A percentile compares a stretch with the other conserved stretches of the same genome.
Evolutionary conservation across 2,888 invertebrate genomes (phyloP).

Genomic region (Heliconius erato): DNA sequence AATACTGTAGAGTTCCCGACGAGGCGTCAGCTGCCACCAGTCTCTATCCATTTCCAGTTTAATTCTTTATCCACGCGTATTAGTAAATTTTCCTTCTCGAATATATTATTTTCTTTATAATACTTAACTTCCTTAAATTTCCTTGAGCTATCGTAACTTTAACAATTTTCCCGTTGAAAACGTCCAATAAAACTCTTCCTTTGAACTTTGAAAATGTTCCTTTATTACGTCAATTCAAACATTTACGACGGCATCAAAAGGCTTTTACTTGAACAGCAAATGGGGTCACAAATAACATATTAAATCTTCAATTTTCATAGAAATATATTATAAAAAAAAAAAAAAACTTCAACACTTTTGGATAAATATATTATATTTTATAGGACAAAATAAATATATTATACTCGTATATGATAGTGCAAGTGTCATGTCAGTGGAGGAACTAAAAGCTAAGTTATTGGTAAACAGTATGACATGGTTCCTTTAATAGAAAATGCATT

Average conservation of each 20-base stretch:
- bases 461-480: conserved; percentile 44
- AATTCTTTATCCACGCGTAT: not conserved
- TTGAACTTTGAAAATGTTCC: conserved; percentile 6
- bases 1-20: conserved; percentile 71
- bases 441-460: conserved; percentile 22
- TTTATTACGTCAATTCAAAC: conserved; percentile 13
- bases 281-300: not conserved
- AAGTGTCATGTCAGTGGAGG: not conserved
- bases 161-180: conserved; percentile 24
- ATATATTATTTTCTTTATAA: not conserved
- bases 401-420: not conserved
- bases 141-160: not conserved
- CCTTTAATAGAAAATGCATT: conserved; percentile 53
- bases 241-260: conserved; percentile 6
- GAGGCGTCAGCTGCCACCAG: conserved; percentile 84
- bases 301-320: not conserved
- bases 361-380: conserved; percentile 3
- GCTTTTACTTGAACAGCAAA: not conserved
- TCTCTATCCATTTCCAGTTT: conserved; percentile 68
- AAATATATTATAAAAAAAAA: no score
- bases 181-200: conserved; percentile 22
- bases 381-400: no score
- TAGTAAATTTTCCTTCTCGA: not conserved
- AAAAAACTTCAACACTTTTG: not conserved
- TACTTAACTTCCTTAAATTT: conserved; percentile 10